Evolutionary conservation across 2,113 vertebrate genomes (phyloP).

Genomic region (Hipposideros armiger): DNA sequence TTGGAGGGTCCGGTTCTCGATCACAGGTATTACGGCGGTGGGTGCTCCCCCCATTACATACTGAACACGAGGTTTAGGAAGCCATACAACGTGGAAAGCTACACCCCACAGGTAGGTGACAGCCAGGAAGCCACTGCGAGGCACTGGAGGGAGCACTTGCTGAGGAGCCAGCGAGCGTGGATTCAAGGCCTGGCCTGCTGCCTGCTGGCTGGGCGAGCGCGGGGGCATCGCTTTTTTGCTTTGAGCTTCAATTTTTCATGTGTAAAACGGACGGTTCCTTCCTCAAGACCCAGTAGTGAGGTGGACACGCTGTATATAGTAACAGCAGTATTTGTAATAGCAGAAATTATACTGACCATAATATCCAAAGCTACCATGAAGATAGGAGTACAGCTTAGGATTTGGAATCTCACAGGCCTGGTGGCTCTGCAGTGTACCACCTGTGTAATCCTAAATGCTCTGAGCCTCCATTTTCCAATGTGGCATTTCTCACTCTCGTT

Average conservation of each 20-base stretch:
- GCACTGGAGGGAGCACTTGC: fast-evolving
- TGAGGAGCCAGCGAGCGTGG: fast-evolving
- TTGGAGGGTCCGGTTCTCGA: constrained; percentile 95
- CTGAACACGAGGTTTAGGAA: constrained; percentile 93
- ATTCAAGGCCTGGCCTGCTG: fast-evolving
- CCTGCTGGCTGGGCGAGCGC: not conserved
- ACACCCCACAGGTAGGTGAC: constrained; percentile 89
- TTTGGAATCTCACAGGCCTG: not conserved
- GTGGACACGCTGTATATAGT: fast-evolving
- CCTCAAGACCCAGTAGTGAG: not conserved
- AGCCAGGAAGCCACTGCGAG: not conserved
- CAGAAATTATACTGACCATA: not conserved
- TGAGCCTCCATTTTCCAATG: not conserved
- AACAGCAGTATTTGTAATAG: too few species aligned
- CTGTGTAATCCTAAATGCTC: not conserved
- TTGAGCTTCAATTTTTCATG: not conserved
- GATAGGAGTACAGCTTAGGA: not conserved
- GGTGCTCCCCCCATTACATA: constrained; percentile 93
- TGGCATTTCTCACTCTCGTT: too few species aligned
- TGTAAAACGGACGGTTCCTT: not conserved
- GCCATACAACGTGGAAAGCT: constrained; percentile 95
- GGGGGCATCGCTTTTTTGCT: not conserved
- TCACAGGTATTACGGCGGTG: constrained; percentile 94
- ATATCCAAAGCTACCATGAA: not conserved
- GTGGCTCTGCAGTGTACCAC: not conserved